Conservation (phyloP, 2,888 invertebrate species). For the Frankliniella fusca region DNA sequence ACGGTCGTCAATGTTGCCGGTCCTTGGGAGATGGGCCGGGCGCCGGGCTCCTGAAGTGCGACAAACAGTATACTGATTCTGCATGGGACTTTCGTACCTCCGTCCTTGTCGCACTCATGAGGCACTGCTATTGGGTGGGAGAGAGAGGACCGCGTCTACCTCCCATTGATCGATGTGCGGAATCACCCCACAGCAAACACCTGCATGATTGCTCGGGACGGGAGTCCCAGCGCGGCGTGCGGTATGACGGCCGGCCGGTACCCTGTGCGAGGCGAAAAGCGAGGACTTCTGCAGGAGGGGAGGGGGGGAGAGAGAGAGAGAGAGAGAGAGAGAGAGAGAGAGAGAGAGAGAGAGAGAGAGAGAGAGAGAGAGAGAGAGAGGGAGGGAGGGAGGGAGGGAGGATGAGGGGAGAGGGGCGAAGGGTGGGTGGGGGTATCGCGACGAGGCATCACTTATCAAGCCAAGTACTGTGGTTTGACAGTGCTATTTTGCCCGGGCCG, state of each 20-base stretch:
- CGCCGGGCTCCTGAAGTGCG: no score
- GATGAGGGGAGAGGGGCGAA: background rate
- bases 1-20: no score
- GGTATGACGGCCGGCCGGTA: background rate
- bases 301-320: background rate
- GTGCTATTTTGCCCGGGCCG: background rate
- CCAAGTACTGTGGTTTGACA: no score
- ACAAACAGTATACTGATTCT: no score
- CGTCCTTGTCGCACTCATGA: no score
- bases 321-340: background rate
- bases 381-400: background rate
- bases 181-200: no score
- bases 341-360: constrained; percentile 18
- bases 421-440: background rate
- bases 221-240: background rate
- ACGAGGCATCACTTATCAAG: background rate
- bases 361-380: constrained; percentile 18
- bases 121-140: no score
- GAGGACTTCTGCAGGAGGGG: background rate
- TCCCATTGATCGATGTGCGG: no score
- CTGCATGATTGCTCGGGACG: background rate
- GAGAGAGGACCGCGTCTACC: no score
- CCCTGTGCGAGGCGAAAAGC: background rate
- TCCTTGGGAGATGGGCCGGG: no score
- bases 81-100: no score